Base-by-base conservation (phyloP, 2,888 invertebrate genomes). In the Andrena praecox region DNA sequence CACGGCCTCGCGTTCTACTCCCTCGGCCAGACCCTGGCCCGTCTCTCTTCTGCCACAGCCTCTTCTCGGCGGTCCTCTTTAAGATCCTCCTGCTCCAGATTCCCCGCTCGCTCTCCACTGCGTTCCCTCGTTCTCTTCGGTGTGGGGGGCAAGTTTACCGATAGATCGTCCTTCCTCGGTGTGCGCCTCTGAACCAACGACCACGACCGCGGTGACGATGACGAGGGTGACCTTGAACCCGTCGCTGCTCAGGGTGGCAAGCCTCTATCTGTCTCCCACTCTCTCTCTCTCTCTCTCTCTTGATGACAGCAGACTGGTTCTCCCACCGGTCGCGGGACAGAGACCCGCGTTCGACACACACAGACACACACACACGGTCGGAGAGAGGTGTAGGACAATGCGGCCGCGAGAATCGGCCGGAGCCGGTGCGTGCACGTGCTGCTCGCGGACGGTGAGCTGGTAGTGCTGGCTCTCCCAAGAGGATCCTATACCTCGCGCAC, bases 291-390 rank as follows among this genome's bases (percentile, higher is more conserved):
- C 35, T 35, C 10, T 10, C 8, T 35, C 35, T 29, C 63, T 52
- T 24, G 67, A 42, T 56, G 70, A 56, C 27, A 60, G 27, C 68
- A 67, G 48, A 54, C 52, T 52, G 63, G 48, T 64, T 54, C 48
- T 74, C 67, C 66, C 74, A 70, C 67, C 48, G 64, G 48, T 56
- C 69, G 59, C 76, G 76, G 59, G 62, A 67, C 77, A 66, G 77
- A 62, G 71, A 48, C 78, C 80, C 81, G 73, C 68, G 78, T 76
- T 85, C 68, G 75, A 78, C 87, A 76, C 87, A 86, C 87, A 87
- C 82, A 85, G 82, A 76, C 85, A 85, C 82, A 82, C 86, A 86
- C 85, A 77, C 84, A 73, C 84, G 75, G 72, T 69, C 80, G 79
- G 64, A 75, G 71, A 62, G 70, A 48, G 62, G 71, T 20, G 50